Base-by-base conservation (phyloP, 2,888 invertebrate species). In the Platynereis dumerilii region DNA sequence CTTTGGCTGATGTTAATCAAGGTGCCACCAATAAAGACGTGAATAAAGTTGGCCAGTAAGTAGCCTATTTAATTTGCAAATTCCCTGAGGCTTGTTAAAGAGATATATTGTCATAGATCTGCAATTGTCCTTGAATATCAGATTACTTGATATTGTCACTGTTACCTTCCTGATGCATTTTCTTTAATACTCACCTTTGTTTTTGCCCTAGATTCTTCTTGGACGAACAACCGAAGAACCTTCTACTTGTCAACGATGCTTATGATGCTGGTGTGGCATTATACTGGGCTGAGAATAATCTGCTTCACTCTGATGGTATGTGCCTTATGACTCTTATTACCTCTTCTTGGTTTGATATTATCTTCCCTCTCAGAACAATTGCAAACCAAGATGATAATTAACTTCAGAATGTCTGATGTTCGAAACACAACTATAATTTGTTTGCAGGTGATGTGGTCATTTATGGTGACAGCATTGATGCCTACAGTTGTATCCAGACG, bases 391-490 rank as follows among this genome's bases (percentile, higher is more conserved):
- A n/a, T n/a, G n/a, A n/a, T n/a, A n/a, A n/a, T n/a, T n/a, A n/a
- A n/a, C n/a, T n/a, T n/a, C n/a, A n/a, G n/a, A n/a, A n/a, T n/a
- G n/a, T n/a, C n/a, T n/a, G n/a, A n/a, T 34, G 34, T 12, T 34
- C 34, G 34, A 34, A 34, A 34, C 12, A 34, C 12, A 34, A 34
- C 34, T 12, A 34, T 34, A 7, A 34, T 26, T 59, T 26, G 10
- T 54, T 39, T 45, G n/a, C 68, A 74, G 75, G 72, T 53, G 75
- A 75, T 34, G 74, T 78, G 5, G 80, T 92, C 1, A 87, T 92
- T 0, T 91, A 92, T 76, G 92, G 92, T 0, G 85, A 87, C 22
- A 87, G 87, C 39, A 80, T 91, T 57, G 87, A 90, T 72, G 87
- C 89, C 0, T 90, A 89, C 75, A 88, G 89, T 71, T 90, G 91